Percentiles rank a stretch among this genome's conserved stretches.
Evolutionary conservation across 2,113 vertebrate species (phyloP).

Genomic region (Erpornis zantholeuca): DNA sequence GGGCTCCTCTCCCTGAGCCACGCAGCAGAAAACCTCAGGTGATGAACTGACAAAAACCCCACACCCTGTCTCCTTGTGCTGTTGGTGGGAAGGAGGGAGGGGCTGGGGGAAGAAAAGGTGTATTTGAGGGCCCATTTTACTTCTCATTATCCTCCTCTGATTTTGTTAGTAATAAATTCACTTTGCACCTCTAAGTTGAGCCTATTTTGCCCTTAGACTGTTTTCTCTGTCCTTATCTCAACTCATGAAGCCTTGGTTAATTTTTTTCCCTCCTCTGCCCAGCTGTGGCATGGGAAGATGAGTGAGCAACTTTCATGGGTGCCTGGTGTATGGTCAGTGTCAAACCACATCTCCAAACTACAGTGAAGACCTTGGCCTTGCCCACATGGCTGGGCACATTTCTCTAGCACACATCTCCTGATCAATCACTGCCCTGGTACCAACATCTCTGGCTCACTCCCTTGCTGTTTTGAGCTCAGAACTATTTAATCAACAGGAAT

Average conservation of each 20-base stretch:
- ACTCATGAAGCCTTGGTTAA: not conserved
- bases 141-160: not conserved
- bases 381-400: not conserved
- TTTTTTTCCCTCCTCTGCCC: not conserved
- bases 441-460: not conserved
- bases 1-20: not conserved
- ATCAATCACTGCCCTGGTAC: not conserved
- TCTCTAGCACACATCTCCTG: not conserved
- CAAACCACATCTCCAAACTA: not conserved
- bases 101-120: not conserved
- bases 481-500: constrained; percentile 12
- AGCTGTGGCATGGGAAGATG: not conserved
- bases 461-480: not conserved
- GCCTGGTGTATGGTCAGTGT: not conserved
- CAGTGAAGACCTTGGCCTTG: not conserved
- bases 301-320: accelerated
- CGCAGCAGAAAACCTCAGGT: not conserved
- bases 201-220: not conserved
- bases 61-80: accelerated
- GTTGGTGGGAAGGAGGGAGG: accelerated
- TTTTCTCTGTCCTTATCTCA: not conserved
- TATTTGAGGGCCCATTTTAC: not conserved
- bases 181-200: not conserved
- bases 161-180: not conserved
- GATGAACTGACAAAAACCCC: not conserved